phyloP scores from a whole-genome alignment of 2,797 vertebrate species.

The Platyrinchus mystaceus region DNA sequence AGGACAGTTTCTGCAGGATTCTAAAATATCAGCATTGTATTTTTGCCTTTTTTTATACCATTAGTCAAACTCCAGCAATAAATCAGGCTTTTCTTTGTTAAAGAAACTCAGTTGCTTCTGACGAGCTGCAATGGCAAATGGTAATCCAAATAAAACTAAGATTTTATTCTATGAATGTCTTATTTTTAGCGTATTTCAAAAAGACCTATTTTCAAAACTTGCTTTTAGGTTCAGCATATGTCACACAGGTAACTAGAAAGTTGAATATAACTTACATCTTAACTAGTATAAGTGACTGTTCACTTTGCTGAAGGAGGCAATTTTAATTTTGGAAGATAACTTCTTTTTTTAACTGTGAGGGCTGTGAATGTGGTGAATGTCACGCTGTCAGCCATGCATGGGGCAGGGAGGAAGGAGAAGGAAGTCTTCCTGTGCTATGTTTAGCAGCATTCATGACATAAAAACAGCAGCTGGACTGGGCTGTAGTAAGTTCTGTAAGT shows the following conservation, averaged over 20 bases:
- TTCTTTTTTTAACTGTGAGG: not conserved
- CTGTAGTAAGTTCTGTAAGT: not conserved
- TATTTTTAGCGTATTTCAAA: not conserved
- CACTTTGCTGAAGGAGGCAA: not conserved
- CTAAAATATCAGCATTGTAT: not conserved
- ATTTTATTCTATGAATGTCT: not conserved
- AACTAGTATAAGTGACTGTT: not conserved
- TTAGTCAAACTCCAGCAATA: not conserved
- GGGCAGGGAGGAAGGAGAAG: not conserved
- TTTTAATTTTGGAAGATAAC: constrained; percentile 26
- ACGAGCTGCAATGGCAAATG: not conserved
- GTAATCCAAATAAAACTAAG: not conserved
- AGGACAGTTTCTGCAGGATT: not conserved
- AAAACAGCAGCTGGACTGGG: not conserved
- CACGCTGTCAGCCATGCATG: not conserved
- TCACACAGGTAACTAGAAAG: not conserved
- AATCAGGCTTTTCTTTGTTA: not conserved
- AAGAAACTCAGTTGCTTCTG: not conserved
- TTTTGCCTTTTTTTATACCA: not conserved
- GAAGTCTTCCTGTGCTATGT: not conserved
- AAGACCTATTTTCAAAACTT: not conserved
- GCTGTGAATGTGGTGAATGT: not conserved
- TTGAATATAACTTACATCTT: not conserved
- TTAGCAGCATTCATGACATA: not conserved
- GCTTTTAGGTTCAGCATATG: not conserved